Evolutionary conservation across 2,797 vertebrate species (phyloP), one percentile per base, ranked within the genome.

Genomic region (Silurus aristotelis): DNA sequence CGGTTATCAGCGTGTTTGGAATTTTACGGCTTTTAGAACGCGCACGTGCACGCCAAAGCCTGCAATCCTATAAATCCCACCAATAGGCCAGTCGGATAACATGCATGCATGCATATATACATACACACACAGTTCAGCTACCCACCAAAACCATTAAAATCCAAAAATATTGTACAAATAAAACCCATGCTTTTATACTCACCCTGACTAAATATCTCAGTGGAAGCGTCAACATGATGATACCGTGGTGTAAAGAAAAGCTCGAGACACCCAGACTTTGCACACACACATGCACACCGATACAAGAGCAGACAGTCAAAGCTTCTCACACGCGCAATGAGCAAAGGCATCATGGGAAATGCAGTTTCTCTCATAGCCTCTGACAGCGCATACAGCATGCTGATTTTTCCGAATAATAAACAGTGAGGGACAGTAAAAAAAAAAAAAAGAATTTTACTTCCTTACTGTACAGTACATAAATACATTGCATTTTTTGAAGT

Each of bases 171-270:
- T 31, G 17, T 13, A 46, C 43, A 1, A 8, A 31, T 55, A 10
- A 25, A 13, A 22, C 2, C 8, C 0, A 22, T 38, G 48, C 0
- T 7, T 66, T 67, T 80, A 17, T 63, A 92, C 91, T 90, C 88
- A 96, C 95, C 93, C 93, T 88, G 72, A 92, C 63, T 46, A 96
- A 85, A 78, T 91, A 93, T 89, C 92, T 93, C 13, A 95, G 27
- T n/a, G 93, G 87, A 76, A 95, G 89, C 1, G 93, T 91, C 80
- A 94, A 87, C 95, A 96, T 96, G 85, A 87, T 93, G 91, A n/a
- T 71, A 52, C 27, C 73, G 46, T 64, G 52, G 25, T n/a, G 76
- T 58, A 76, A 48, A 84, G 66, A 6, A 19, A 20, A 60, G 67
- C 87, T 73, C 73, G 17, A 22, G 15, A 80, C n/a, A 58, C 83